phyloP scores from a whole-genome alignment of 2,797 vertebrate species.

The Cephalopachus bancanus region DNA sequence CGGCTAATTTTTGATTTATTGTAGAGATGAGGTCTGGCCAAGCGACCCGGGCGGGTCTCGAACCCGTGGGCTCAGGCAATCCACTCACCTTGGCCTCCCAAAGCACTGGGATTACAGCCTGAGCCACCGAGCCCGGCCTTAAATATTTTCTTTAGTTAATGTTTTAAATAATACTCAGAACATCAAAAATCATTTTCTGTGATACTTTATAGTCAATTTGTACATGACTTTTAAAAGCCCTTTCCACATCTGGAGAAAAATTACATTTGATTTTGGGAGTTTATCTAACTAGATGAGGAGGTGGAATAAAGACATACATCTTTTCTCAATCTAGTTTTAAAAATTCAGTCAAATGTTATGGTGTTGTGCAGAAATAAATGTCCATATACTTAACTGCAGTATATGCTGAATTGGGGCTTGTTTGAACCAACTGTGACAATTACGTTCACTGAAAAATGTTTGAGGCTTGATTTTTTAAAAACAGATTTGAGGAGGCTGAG shows the following conservation, averaged over 20 bases:
- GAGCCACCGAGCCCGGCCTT: too few species aligned
- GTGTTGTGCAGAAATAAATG: not conserved
- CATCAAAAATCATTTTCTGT: slow-evolving; percentile 9
- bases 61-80: too few species aligned
- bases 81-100: too few species aligned
- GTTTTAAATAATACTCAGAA: slow-evolving; percentile 61
- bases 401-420: slow-evolving; percentile 11
- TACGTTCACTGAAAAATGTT: not conserved
- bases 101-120: too few species aligned
- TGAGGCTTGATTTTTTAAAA: not conserved
- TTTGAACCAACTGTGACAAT: slow-evolving; percentile 38
- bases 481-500: not conserved
- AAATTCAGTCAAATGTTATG: not conserved
- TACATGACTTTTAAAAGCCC: slow-evolving; percentile 37
- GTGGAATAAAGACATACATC: not conserved
- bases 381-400: not conserved
- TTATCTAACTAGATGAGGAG: slow-evolving; percentile 50
- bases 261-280: slow-evolving; percentile 49
- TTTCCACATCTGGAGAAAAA: slow-evolving; percentile 54
- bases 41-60: too few species aligned
- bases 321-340: slow-evolving; percentile 31
- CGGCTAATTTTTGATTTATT: too few species aligned
- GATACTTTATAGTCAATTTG: slow-evolving; percentile 23
- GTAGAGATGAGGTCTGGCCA: too few species aligned
- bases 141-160: not conserved